Base-by-base conservation (phyloP, 2,888 invertebrate genomes). In the Stenchaetothrips biformis region DNA sequence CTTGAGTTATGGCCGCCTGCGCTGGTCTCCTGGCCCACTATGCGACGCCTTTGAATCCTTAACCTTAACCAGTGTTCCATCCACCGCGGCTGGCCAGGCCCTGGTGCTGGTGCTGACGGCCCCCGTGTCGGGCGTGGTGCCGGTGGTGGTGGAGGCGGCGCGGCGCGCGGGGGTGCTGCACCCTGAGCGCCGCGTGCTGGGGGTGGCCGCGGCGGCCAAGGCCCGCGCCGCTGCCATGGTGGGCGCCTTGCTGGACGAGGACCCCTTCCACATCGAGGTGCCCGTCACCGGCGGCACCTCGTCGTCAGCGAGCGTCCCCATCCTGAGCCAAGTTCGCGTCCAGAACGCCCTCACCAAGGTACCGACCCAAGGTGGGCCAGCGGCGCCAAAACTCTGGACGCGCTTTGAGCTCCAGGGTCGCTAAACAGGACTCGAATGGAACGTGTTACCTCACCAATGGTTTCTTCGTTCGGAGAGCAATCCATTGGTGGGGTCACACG, bases 21-120 rank as follows among this genome's bases (percentile, higher is more conserved):
- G n/a, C n/a, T n/a, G n/a, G n/a, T n/a, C n/a, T n/a, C n/a, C n/a
- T n/a, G n/a, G n/a, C n/a, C n/a, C n/a, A n/a, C n/a, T n/a, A n/a
- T n/a, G n/a, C n/a, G n/a, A n/a, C n/a, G n/a, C n/a, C n/a, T n/a
- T n/a, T n/a, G n/a, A n/a, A n/a, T n/a, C n/a, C n/a, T n/a, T n/a
- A n/a, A n/a, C n/a, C n/a, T n/a, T n/a, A n/a, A n/a, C n/a, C n/a
- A n/a, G n/a, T n/a, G n/a, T n/a, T n/a, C n/a, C n/a, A n/a, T n/a
- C n/a, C n/a, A n/a, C n/a, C n/a, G n/a, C n/a, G n/a, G n/a, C n/a
- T n/a, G n/a, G n/a, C n/a, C 18, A 67, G 67, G 67, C 67, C 21
- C 8, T 67, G 67, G 67, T 67, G 67, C 67, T 67, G 67, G 67
- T 67, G 67, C 67, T 67, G 67, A 67, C n/a, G n/a, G 67, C 67